Conservation (phyloP, 92 coral and sea anemone genomes). For the Zoanthus gigantus region DNA sequence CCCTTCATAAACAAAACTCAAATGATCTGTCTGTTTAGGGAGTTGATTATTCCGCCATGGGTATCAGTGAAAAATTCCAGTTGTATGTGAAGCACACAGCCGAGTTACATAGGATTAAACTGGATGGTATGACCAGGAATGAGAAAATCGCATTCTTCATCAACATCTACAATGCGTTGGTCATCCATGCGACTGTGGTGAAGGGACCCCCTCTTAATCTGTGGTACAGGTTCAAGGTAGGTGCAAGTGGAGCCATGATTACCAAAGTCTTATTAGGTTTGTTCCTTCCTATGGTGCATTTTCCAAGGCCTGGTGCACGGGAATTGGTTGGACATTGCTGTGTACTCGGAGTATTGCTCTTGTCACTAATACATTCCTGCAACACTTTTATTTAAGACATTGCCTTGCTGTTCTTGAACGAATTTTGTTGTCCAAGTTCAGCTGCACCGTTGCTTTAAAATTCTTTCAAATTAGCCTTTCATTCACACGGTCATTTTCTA, state of each 20-base stretch:
- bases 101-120: slow-evolving; percentile 90
- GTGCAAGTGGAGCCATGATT: not conserved
- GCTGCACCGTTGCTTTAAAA: too few relatives aligned
- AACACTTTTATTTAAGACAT: too few relatives aligned
- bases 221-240: slow-evolving; percentile 97
- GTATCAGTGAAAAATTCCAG: slow-evolving; percentile 72
- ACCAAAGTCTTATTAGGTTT: too few relatives aligned
- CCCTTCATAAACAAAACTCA: not conserved
- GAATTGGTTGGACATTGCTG: too few relatives aligned
- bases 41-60: slow-evolving; percentile 89
- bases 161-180: slow-evolving; percentile 96
- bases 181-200: slow-evolving; percentile 92
- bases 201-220: slow-evolving; percentile 91
- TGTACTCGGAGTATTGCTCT: too few relatives aligned
- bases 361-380: too few relatives aligned
- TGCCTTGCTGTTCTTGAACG: too few relatives aligned
- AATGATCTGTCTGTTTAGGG: slow-evolving; percentile 67
- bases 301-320: too few relatives aligned
- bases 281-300: too few relatives aligned
- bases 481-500: too few relatives aligned
- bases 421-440: too few relatives aligned
- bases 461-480: too few relatives aligned
- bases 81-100: slow-evolving; percentile 94
- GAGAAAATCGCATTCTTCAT: slow-evolving; percentile 95
- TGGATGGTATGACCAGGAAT: slow-evolving; percentile 84